Base-by-base conservation (phyloP, 2,797 vertebrate species). In the Catamblyrhynchus diadema region DNA sequence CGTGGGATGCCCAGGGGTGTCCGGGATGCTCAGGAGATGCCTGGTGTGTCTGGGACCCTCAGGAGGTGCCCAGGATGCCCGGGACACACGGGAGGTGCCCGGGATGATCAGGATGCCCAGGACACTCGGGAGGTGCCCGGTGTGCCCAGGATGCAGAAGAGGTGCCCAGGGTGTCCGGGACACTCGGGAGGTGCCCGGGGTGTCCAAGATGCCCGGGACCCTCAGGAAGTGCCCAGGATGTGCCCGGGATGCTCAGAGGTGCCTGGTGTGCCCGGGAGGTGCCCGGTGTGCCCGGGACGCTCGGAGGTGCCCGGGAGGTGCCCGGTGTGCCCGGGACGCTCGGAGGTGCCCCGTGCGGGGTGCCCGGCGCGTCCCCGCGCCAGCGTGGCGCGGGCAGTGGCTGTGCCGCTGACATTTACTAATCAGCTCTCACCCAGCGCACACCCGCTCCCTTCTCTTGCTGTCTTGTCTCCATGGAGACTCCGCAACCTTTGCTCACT, bases 381-480 rank as follows among this genome's bases (percentile, higher is more conserved):
- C 97, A 93, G 96, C 89, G 77, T 65, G 97, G 94, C 33, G 72
- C 87, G 94, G 97, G 97, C 94, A 94, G 97, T 97, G 94, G 96
- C 96, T 96, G 97, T 61, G 97, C 96, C 69, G 86, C 96, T 98
- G 98, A 98, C 98, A 98, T 98, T 98, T 98, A 97, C 98, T 98
- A 98, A 98, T 98, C 98, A 96, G 98, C 98, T 96, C 97, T 98
- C 97, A 98, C 98, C 98, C 78, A 88, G 97, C 95, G 97, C 94
- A 90, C 97, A 96, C 95, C 95, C 96, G 94, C 97, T 96, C 97
- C 93, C 97, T 97, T 98, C 97, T 96, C 97, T 97, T 96, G 97
- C 97, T 98, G 98, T 98, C 98, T 98, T 98, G 98, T 98, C 98
- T 98, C 98, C 98, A 98, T 98, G 98, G 98, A 98, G 98, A 98